Conservation (phyloP, 2,113 vertebrate genomes). For the Macroglossus sobrinus region DNA sequence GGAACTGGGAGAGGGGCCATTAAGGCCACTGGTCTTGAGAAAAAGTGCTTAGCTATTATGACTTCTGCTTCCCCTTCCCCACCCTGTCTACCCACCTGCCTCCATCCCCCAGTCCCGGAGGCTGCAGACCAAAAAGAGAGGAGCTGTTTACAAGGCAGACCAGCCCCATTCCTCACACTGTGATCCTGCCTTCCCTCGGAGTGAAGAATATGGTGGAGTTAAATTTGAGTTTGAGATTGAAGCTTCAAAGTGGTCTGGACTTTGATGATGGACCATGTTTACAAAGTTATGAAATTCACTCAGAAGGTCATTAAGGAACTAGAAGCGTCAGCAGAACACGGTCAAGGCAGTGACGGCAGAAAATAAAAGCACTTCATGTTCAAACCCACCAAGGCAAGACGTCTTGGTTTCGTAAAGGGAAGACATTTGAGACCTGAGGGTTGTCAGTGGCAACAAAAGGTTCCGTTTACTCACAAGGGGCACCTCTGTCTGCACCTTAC, state of each 20-base stretch:
- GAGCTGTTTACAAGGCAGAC: not conserved
- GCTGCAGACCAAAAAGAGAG: not conserved
- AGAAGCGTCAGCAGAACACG: not conserved
- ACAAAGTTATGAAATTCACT: not conserved
- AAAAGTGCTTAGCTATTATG: not conserved
- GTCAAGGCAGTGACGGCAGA: not conserved
- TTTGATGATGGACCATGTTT: not conserved
- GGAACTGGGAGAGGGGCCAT: not conserved
- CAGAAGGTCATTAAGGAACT: not conserved
- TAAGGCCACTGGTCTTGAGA: not conserved
- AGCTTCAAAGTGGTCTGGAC: not conserved
- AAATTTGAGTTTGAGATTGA: not conserved
- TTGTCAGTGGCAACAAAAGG: not conserved
- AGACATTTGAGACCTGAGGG: not conserved
- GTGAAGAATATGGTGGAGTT: not conserved
- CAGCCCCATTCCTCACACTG: no score
- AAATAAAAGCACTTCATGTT: not conserved
- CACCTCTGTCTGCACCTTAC: not conserved
- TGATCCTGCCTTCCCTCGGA: not conserved
- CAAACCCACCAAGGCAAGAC: not conserved
- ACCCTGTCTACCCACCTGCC: not conserved
- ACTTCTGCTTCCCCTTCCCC: not conserved
- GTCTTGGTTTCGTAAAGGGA: not conserved
- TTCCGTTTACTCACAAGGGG: not conserved
- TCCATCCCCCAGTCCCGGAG: not conserved